A percentile compares a stretch with the other conserved stretches of the same genome.
Evolutionary conservation across 2,888 invertebrate species (phyloP).

Genomic region (Pseudococcus jackbeardsleyi): DNA sequence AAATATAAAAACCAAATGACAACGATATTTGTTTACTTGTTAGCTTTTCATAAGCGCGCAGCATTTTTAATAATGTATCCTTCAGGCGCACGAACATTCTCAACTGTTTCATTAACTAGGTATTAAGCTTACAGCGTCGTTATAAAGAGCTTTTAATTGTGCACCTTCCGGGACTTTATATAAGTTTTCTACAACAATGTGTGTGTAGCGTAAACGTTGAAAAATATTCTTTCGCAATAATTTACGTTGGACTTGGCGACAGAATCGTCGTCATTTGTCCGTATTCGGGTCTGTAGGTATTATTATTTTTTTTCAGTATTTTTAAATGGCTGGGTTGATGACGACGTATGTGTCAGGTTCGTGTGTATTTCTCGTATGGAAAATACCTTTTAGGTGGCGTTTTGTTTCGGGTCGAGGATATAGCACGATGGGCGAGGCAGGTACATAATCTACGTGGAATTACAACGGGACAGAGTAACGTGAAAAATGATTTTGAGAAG

Average conservation of each 20-base stretch:
- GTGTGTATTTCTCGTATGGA: too few species aligned
- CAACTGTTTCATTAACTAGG: slow-evolving; percentile 34
- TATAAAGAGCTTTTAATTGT: slow-evolving; percentile 27
- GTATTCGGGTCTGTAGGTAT: neutral
- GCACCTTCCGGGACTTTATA: neutral
- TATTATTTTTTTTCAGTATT: too few species aligned
- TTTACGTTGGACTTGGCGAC: neutral
- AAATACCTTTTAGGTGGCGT: too few species aligned
- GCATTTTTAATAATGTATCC: slow-evolving; percentile 36
- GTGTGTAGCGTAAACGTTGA: neutral
- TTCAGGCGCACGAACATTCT: slow-evolving; percentile 11
- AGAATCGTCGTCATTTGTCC: neutral
- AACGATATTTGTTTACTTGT: slow-evolving; percentile 38
- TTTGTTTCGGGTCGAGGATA: too few species aligned
- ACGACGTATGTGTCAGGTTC: too few species aligned
- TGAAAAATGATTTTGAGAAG: too few species aligned
- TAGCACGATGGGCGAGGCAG: too few species aligned
- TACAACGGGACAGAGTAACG: too few species aligned
- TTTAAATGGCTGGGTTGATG: too few species aligned
- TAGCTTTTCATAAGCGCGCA: neutral
- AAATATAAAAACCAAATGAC: neutral
- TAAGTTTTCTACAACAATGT: neutral
- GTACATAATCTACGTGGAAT: too few species aligned
- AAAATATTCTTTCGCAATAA: slow-evolving; percentile 3
- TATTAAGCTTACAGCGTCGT: neutral